Evolutionary conservation across 53 echinoderm and acorn worm genomes (phyloP).

Genomic region (Antedon mediterranea): DNA sequence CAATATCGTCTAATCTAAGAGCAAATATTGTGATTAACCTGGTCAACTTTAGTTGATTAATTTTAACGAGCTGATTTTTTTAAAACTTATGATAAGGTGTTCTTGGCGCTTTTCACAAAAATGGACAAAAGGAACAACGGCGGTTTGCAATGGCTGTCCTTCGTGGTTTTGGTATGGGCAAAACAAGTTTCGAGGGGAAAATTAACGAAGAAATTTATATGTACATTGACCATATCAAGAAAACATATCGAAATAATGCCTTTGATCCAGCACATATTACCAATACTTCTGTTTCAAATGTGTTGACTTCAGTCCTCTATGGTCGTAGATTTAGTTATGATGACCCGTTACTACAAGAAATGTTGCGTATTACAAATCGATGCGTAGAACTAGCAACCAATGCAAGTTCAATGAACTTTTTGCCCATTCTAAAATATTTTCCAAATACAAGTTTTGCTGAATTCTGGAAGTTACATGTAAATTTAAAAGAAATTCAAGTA

Average conservation of each 20-base stretch:
- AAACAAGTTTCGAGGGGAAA: conserved; percentile 5
- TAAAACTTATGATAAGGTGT: neutral
- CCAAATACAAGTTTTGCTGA: neutral
- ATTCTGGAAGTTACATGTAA: neutral
- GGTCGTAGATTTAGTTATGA: neutral
- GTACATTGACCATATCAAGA: neutral
- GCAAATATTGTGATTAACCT: no score
- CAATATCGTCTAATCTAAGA: no score
- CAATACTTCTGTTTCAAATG: neutral
- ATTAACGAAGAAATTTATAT: conserved; percentile 8
- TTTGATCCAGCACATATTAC: neutral
- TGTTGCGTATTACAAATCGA: neutral
- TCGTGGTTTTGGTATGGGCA: conserved; percentile 30
- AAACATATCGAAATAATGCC: neutral
- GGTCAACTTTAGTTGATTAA: no score
- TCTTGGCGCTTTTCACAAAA: neutral
- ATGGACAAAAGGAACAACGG: neutral
- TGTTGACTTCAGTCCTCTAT: neutral
- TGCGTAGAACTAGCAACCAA: neutral
- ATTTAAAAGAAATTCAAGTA: neutral
- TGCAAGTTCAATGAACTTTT: neutral
- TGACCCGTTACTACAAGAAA: neutral
- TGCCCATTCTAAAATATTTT: neutral
- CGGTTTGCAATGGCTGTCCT: conserved; percentile 13
- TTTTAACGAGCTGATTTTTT: no score